Evolutionary conservation across 2,113 vertebrate genomes (phyloP).

Genomic region (Chionomys nivalis): DNA sequence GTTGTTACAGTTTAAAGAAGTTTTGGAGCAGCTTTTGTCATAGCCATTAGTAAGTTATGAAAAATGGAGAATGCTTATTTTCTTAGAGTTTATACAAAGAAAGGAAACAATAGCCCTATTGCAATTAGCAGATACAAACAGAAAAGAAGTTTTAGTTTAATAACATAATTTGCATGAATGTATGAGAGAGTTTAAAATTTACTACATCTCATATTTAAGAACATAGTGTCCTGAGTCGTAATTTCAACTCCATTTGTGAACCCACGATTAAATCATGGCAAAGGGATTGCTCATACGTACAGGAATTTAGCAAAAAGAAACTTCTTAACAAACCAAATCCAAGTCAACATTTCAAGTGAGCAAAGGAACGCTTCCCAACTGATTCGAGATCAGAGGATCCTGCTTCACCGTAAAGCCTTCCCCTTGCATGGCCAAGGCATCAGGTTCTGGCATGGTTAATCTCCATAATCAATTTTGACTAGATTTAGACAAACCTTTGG

Average conservation of each 20-base stretch:
- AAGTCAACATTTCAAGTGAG: conserved; percentile 13
- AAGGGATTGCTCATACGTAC: neutral
- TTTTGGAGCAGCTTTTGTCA: neutral
- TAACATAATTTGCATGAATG: neutral
- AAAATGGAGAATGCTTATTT: neutral
- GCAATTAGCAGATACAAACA: neutral
- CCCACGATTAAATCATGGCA: neutral
- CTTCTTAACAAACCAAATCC: neutral
- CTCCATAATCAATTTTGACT: neutral
- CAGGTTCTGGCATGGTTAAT: neutral
- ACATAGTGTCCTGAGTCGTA: neutral
- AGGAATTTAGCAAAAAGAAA: neutral
- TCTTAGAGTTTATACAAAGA: neutral
- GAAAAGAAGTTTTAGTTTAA: neutral
- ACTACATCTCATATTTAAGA: neutral
- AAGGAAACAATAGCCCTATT: neutral
- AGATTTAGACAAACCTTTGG: neutral
- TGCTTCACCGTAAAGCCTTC: neutral
- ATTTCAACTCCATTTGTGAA: neutral
- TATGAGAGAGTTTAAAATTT: neutral
- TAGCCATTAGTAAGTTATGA: neutral
- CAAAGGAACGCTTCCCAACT: neutral
- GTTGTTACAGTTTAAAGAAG: neutral
- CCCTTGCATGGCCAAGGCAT: neutral
- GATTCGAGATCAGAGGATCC: neutral